These are phyloP conservation scores for Fopius arisanus DNA, from an alignment of 1,140 invertebrate genomes.

Conservation along the genomic window DNA sequence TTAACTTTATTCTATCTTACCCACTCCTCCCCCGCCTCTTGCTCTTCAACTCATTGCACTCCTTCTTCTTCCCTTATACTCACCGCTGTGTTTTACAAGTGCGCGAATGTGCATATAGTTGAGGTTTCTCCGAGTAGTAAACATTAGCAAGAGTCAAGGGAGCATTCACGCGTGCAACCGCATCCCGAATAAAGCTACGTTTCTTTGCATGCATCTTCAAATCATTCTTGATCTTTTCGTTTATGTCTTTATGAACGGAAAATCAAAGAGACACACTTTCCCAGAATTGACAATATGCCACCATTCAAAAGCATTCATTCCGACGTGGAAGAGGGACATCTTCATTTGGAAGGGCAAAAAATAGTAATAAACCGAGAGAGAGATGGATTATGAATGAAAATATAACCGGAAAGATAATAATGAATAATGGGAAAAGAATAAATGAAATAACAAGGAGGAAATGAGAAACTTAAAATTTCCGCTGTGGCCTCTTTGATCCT, in stretches of 20 bases:
- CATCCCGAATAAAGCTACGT: constrained; percentile 20
- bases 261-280: constrained; percentile 11
- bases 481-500: constrained; percentile 56
- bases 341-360: not conserved
- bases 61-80: constrained; percentile 2
- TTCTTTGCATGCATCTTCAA: constrained; percentile 11
- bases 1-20: constrained; percentile 27
- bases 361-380: not conserved
- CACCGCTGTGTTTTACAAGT: constrained; percentile 10
- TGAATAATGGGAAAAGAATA: constrained; percentile 4
- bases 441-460: constrained; percentile 40
- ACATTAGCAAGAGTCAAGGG: constrained; percentile 1
- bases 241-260: constrained; percentile 17
- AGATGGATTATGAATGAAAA: not conserved
- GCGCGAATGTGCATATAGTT: not conserved
- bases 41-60: not conserved
- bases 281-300: not conserved
- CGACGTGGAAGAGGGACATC: not conserved
- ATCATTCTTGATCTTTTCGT: constrained; percentile 16
- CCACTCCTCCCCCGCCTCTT: not conserved
- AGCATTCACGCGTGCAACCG: constrained; percentile 15
- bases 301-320: not conserved
- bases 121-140: not conserved
- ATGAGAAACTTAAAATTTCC: constrained; percentile 45
- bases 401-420: not conserved